Evolutionary conservation across 1,140 invertebrate genomes (phyloP), one percentile per base, ranked within the genome.

Genomic region (Venustaconcha ellipsiformis): DNA sequence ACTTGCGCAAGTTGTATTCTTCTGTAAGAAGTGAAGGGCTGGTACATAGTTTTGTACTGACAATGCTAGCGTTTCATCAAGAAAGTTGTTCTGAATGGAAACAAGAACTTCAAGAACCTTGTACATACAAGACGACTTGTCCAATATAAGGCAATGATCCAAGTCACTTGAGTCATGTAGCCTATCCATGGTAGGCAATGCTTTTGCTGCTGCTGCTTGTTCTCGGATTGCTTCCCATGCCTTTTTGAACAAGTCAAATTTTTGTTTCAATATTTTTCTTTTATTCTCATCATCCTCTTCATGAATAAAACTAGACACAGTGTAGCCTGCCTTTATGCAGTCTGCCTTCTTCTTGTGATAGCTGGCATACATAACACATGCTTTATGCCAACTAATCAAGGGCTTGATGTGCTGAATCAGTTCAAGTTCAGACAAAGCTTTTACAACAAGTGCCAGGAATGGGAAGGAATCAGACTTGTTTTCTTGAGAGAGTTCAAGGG

Each of bases 1-100:
- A 75, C 48, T 63, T n/a, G 73, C 57, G 57, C 37, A 62, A 12
- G 20, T 69, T 17, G 23, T 20, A 20, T 30, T 55, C 23, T 26
- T 56, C 57, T n/a, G 70, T 17, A 14, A 75, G 37, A 69, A 69
- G 64, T 37, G 69, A 67, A 23, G 70, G 55, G 55, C 66, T 75
- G 23, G 65, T 55, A 55, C 73, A 75, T 57, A 37, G 37, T 37
- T 37, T 37, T 58, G 26, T 48, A 64, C 57, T 15, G 73, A 60
- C 26, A 69, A 55, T 37, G 14, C 11, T 60, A 75, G 17, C 18
- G 66, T 30, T 18, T 26, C 14, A 56, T 69, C 67, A 60, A 75
- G 57, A 18, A 75, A 57, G 17, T 64, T 57, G 64, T 75, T 75
- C 26, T 75, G 73, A 15, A 57, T 75, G 58, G 18, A 20, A 23